These are phyloP conservation scores for Haemorhous mexicanus DNA, from an alignment of 2,113 vertebrate species.

Conservation along the genomic window DNA sequence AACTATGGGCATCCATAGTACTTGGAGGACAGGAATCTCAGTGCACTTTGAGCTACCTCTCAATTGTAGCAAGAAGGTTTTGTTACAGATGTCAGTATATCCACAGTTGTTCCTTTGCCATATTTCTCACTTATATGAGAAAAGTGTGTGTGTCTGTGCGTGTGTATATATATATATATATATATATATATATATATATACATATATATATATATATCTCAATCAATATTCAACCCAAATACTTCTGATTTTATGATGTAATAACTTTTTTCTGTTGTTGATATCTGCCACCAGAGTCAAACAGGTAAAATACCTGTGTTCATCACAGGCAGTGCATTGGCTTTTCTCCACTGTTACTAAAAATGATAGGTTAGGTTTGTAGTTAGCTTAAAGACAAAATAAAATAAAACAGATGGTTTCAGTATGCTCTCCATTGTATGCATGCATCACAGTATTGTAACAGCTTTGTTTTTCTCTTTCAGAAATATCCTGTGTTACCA, in stretches of 20 bases:
- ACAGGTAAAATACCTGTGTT: background rate
- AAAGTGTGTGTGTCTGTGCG: background rate
- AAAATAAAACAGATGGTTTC: background rate
- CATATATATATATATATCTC: too few species aligned
- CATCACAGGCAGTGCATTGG: background rate
- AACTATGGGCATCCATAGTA: background rate
- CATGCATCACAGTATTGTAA: background rate
- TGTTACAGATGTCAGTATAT: background rate
- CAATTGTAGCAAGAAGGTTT: background rate
- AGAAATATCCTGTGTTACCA: constrained; percentile 97
- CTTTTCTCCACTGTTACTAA: background rate
- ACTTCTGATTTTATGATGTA: background rate
- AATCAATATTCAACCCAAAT: background rate
- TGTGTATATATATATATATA: too few species aligned
- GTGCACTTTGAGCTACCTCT: background rate
- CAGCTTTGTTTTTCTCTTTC: constrained; percentile 49
- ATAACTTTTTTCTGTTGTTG: background rate
- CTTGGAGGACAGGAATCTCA: background rate
- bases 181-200: too few species aligned
- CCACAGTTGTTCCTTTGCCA: background rate
- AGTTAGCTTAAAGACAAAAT: background rate
- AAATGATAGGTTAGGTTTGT: background rate
- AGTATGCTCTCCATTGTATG: background rate
- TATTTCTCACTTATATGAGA: background rate
- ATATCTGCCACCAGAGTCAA: background rate